Evolutionary conservation across 1,140 invertebrate species (phyloP).

Genomic region (Leptinotarsa defecta): DNA sequence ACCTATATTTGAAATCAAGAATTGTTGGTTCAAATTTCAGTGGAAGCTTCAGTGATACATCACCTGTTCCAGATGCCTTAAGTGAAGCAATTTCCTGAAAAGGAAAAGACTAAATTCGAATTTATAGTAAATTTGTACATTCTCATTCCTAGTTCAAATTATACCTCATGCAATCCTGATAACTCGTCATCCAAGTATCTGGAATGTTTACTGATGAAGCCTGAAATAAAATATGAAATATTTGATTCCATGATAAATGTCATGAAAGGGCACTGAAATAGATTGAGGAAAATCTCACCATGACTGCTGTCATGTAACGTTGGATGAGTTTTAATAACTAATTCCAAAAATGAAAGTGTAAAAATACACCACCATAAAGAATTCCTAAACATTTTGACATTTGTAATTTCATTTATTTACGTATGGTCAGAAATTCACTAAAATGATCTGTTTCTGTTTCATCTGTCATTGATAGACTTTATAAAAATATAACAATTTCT

Average conservation of each 20-base stretch:
- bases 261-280: slow-evolving; percentile 21
- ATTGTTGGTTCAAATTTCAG: slow-evolving; percentile 64
- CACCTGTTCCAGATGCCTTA: slow-evolving; percentile 50
- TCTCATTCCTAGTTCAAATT: neutral
- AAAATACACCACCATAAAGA: slow-evolving; percentile 52
- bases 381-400: slow-evolving; percentile 51
- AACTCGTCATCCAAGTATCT: slow-evolving; percentile 53
- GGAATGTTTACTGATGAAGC: slow-evolving; percentile 52
- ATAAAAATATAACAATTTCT: too few species aligned
- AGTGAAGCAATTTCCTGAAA: slow-evolving; percentile 49
- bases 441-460: too few species aligned
- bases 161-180: slow-evolving; percentile 52
- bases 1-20: slow-evolving; percentile 74
- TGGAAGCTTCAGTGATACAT: slow-evolving; percentile 50
- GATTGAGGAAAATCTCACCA: slow-evolving; percentile 47
- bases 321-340: slow-evolving; percentile 54
- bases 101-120: slow-evolving; percentile 32
- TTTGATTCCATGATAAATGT: slow-evolving; percentile 27
- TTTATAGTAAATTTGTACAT: neutral
- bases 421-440: too few species aligned
- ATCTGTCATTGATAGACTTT: too few species aligned
- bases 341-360: slow-evolving; percentile 52
- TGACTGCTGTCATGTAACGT: slow-evolving; percentile 56
- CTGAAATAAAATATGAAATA: slow-evolving; percentile 41
- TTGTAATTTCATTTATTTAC: slow-evolving; percentile 14